phyloP scores from a whole-genome alignment of 2,888 invertebrate genomes.

The Drosophila mimica region DNA sequence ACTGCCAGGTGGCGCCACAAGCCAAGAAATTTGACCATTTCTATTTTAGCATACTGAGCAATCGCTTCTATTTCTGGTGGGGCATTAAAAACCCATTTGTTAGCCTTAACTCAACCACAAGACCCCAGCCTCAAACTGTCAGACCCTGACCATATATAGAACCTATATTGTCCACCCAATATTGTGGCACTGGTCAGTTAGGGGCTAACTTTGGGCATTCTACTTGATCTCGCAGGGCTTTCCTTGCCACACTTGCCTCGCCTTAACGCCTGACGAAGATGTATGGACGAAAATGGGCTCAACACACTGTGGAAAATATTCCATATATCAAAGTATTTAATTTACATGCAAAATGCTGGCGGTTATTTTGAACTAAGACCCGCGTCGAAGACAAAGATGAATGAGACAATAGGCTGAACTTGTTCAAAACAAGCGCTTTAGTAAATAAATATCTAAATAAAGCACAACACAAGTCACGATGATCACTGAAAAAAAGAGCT shows the following conservation, averaged over 20 bases:
- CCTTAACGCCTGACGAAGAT: constrained; percentile 42
- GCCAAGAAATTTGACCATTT: constrained; percentile 52
- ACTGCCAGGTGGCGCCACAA: constrained; percentile 15
- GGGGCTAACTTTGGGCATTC: constrained; percentile 2
- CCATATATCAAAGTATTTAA: background rate
- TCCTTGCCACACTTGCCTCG: background rate
- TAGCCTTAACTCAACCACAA: constrained; percentile 35
- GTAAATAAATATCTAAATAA: background rate
- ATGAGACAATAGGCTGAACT: constrained; percentile 18
- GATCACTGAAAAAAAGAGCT: background rate
- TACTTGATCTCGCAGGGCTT: constrained; percentile 5
- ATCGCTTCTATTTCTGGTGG: constrained; percentile 51
- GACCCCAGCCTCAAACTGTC: constrained; percentile 13
- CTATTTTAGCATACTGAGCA: constrained; percentile 50
- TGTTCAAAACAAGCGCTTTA: background rate
- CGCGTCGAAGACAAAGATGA: constrained; percentile 9
- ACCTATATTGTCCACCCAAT: constrained; percentile 19
- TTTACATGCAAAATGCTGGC: constrained; percentile 2
- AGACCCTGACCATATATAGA: constrained; percentile 23
- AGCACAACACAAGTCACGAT: background rate
- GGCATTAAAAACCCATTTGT: constrained; percentile 64
- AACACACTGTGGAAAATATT: background rate
- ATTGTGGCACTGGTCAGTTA: constrained; percentile 53
- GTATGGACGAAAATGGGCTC: constrained; percentile 26
- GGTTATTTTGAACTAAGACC: constrained; percentile 13